A percentile compares a stretch with the other conserved stretches of the same genome.
Evolutionary conservation across 2,888 invertebrate genomes (phyloP).

Genomic region (Lamellibrachia columna): DNA sequence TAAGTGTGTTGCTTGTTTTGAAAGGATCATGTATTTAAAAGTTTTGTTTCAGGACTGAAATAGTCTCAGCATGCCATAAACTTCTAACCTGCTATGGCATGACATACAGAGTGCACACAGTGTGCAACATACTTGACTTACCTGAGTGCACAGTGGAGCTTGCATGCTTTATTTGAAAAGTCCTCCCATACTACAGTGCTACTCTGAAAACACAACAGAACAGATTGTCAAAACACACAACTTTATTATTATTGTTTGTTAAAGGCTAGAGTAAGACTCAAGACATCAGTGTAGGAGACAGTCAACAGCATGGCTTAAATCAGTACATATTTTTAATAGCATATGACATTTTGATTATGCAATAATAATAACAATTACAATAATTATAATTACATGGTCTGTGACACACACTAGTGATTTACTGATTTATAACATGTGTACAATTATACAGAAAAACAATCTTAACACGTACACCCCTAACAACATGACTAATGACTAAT

Average conservation of each 20-base stretch:
- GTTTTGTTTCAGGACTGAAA: too few relatives aligned
- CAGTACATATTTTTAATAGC: too few relatives aligned
- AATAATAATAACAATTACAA: not conserved
- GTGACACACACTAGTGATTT: not conserved
- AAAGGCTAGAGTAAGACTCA: not conserved
- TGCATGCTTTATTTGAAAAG: slow-evolving; percentile 90
- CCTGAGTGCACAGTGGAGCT: slow-evolving; percentile 92
- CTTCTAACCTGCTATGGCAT: too few relatives aligned
- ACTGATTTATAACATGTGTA: not conserved
- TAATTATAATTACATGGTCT: not conserved
- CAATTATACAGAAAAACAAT: not conserved
- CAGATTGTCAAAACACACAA: not conserved
- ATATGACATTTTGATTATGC: not conserved
- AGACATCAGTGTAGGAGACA: not conserved
- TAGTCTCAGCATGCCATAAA: too few relatives aligned
- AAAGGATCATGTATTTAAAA: too few relatives aligned
- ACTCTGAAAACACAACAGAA: slow-evolving; percentile 75
- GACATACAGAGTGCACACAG: not conserved
- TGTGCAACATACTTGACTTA: slow-evolving; percentile 70
- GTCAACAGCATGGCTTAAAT: too few relatives aligned
- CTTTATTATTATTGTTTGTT: not conserved
- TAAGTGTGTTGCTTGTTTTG: too few relatives aligned
- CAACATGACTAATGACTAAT: not conserved
- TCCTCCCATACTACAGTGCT: slow-evolving; percentile 95
- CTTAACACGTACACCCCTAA: not conserved